These are phyloP conservation scores for Schizothorax lantsangensis DNA, from an alignment of 2,797 vertebrate genomes.

Conservation along the genomic window DNA sequence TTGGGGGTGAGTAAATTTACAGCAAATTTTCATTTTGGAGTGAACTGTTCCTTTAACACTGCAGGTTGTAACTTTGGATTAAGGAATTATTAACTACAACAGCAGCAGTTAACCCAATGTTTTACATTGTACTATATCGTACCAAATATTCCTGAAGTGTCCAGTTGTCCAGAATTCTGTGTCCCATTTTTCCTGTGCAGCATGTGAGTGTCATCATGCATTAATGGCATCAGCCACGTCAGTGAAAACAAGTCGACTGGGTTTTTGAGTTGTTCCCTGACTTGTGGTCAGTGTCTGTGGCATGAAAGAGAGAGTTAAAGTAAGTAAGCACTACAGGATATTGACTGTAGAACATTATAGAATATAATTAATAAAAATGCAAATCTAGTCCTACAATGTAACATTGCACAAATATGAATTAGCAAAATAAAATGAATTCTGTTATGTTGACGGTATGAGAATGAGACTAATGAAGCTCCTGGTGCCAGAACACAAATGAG, in stretches of 20 bases:
- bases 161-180: constrained; percentile 45
- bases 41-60: background rate
- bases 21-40: background rate
- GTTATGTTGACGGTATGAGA: background rate
- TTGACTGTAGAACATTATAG: constrained; percentile 10
- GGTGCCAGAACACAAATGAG: background rate
- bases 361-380: background rate
- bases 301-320: background rate
- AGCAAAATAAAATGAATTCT: background rate
- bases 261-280: constrained; percentile 90
- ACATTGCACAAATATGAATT: background rate
- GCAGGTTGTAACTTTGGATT: background rate
- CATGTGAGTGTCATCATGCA: constrained; percentile 75
- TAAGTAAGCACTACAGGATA: background rate
- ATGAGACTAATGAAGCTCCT: background rate
- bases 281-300: constrained; percentile 86
- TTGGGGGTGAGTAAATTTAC: background rate
- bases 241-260: constrained; percentile 95
- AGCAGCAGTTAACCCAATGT: background rate
- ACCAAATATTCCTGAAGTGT: constrained; percentile 31
- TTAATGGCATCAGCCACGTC: constrained; percentile 95
- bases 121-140: background rate
- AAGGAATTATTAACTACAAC: background rate
- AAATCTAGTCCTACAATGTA: background rate
- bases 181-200: background rate